Percentiles rank a stretch among this genome's conserved stretches.
These are phyloP conservation scores for Monoplex corrugatus DNA, from an alignment of 2,888 invertebrate genomes.

Conservation along the genomic window DNA sequence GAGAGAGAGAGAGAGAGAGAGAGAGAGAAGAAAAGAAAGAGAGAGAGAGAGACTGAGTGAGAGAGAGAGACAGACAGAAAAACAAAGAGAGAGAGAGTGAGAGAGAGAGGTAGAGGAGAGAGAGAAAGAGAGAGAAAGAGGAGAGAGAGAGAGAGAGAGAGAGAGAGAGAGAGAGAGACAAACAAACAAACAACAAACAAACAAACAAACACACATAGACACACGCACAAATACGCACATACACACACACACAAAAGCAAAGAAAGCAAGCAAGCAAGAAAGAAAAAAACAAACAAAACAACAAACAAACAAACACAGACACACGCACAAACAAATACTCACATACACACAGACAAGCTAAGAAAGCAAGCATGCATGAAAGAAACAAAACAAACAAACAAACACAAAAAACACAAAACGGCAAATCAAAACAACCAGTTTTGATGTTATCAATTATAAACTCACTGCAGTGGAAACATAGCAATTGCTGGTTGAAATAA, in stretches of 20 bases:
- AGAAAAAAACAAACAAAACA: neutral
- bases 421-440: too few species aligned
- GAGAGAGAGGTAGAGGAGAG: neutral
- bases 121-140: neutral
- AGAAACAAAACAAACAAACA: too few species aligned
- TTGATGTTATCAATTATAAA: too few species aligned
- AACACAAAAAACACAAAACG: too few species aligned
- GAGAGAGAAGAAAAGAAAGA: conserved; percentile 4
- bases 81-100: neutral
- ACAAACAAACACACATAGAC: neutral
- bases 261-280: too few species aligned
- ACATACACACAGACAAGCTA: neutral
- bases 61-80: neutral
- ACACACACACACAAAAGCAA: neutral
- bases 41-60: neutral
- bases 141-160: conserved; percentile 1
- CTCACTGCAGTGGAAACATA: too few species aligned
- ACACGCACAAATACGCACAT: neutral
- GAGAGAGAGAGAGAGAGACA: neutral
- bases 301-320: too few species aligned
- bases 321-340: neutral
- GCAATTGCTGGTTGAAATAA: too few species aligned
- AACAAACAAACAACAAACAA: neutral
- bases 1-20: neutral
- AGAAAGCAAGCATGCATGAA: too few species aligned